phyloP scores from a whole-genome alignment of 2,797 vertebrate genomes.

The Gambusia yucatana region DNA sequence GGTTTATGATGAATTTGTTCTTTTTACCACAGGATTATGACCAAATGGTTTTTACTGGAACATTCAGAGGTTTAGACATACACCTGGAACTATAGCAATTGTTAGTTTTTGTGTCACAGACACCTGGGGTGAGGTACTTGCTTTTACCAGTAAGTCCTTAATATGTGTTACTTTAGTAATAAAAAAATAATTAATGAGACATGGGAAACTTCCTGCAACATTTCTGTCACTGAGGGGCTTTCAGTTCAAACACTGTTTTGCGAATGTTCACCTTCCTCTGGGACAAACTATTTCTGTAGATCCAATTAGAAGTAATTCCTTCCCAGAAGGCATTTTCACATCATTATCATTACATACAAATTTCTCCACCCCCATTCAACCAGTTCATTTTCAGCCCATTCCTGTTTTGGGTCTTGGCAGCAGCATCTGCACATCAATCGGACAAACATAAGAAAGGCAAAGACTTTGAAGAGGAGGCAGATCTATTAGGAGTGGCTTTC shows the following conservation, averaged over 20 bases:
- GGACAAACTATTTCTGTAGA: slow-evolving; percentile 15
- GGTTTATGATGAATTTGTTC: not conserved
- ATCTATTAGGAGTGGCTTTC: slow-evolving; percentile 22
- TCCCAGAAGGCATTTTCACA: slow-evolving; percentile 29
- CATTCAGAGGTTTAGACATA: not conserved
- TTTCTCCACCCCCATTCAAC: slow-evolving; percentile 12
- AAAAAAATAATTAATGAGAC: not conserved
- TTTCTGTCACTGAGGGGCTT: not conserved
- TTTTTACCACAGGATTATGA: not conserved
- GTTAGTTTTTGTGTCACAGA: not conserved
- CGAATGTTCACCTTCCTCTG: slow-evolving; percentile 2
- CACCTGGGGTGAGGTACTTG: not conserved
- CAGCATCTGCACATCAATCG: slow-evolving; percentile 27
- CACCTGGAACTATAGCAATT: not conserved
- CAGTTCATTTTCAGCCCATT: not conserved
- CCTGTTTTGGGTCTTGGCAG: not conserved
- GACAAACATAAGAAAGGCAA: slow-evolving; percentile 14
- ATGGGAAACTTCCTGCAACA: not conserved
- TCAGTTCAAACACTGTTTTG: not conserved
- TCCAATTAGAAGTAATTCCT: slow-evolving; percentile 19
- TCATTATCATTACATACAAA: slow-evolving; percentile 2
- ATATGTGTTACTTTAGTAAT: not conserved
- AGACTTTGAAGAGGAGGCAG: slow-evolving; percentile 29
- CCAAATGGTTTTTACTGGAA: not conserved
- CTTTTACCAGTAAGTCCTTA: not conserved